Percentiles rank a stretch among this genome's conserved stretches.
Conservation (phyloP, 2,797 vertebrate species). For the Apodemus agrarius region DNA sequence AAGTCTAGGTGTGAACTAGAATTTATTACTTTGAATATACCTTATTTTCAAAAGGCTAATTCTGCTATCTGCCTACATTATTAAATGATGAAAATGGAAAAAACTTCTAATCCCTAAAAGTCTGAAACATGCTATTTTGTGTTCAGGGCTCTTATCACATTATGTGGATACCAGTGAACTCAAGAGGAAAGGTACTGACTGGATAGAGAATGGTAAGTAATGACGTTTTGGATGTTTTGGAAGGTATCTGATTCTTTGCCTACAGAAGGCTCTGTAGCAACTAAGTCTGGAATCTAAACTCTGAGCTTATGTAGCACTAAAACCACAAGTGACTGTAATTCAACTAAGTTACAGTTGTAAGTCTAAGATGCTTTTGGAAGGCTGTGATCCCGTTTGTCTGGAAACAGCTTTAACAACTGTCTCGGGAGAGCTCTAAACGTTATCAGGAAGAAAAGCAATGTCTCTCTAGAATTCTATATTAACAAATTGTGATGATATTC, state of each 20-base stretch:
- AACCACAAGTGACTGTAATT: not conserved
- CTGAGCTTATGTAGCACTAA: constrained; percentile 19
- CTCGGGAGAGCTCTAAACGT: constrained; percentile 14
- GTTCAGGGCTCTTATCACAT: constrained; percentile 72
- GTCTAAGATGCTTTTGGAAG: not conserved
- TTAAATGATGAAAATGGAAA: not conserved
- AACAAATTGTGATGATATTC: constrained; percentile 5
- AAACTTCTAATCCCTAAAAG: constrained; percentile 16
- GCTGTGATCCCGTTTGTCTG: not conserved
- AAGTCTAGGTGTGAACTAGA: not conserved
- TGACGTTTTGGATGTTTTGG: not conserved
- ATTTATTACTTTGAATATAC: constrained; percentile 13
- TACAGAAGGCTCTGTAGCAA: not conserved
- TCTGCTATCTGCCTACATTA: constrained; percentile 1
- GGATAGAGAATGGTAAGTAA: constrained; percentile 75
- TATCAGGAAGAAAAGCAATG: constrained; percentile 25
- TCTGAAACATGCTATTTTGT: constrained; percentile 45
- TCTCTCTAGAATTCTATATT: constrained; percentile 24
- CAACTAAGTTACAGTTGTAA: not conserved
- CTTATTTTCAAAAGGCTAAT: constrained; percentile 43
- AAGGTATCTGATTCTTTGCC: not conserved
- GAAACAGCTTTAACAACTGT: constrained; percentile 53
- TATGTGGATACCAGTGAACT: constrained; percentile 63
- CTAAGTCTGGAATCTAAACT: constrained; percentile 47
- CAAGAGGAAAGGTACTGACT: constrained; percentile 51